A percentile compares a stretch with the other conserved stretches of the same genome.
These are phyloP conservation scores for Halcyon chelicuti DNA, from an alignment of 2,797 vertebrate species.

Conservation along the genomic window DNA sequence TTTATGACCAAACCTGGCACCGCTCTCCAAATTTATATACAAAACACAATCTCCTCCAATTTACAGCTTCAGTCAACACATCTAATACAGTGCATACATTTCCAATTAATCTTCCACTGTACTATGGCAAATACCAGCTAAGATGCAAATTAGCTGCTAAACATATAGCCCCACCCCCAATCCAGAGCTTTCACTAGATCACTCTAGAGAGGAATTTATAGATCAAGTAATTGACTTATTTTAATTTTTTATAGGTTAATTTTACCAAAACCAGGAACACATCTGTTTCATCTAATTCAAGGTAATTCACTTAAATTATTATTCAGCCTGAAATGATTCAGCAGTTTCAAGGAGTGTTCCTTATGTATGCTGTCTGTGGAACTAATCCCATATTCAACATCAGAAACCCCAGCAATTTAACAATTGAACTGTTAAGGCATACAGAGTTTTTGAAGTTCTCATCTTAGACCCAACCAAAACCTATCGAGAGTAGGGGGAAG, in stretches of 20 bases:
- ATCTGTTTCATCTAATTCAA: conserved; percentile 37
- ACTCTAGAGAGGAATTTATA: conserved; percentile 30
- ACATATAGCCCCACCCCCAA: background rate
- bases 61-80: conserved; percentile 43
- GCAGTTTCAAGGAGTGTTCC: background rate
- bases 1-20: background rate
- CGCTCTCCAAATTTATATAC: conserved; percentile 1
- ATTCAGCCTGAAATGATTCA: conserved; percentile 5
- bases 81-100: conserved; percentile 1
- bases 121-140: conserved; percentile 25
- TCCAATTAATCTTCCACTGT: conserved; percentile 36
- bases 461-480: background rate
- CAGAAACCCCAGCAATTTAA: background rate
- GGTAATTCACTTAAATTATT: conserved; percentile 32
- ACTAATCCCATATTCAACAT: background rate
- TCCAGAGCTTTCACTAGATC: background rate
- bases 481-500: rapidly evolving
- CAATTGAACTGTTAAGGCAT: background rate
- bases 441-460: background rate
- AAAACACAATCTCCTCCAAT: conserved; percentile 36
- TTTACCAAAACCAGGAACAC: conserved; percentile 25
- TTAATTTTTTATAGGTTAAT: conserved; percentile 30
- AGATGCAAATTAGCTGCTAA: conserved; percentile 47
- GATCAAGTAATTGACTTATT: conserved; percentile 2
- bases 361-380: background rate